Evolutionary conservation across 2,888 invertebrate species (phyloP), one percentile per base, ranked within the genome.

Genomic region (Nomada hirtipes): DNA sequence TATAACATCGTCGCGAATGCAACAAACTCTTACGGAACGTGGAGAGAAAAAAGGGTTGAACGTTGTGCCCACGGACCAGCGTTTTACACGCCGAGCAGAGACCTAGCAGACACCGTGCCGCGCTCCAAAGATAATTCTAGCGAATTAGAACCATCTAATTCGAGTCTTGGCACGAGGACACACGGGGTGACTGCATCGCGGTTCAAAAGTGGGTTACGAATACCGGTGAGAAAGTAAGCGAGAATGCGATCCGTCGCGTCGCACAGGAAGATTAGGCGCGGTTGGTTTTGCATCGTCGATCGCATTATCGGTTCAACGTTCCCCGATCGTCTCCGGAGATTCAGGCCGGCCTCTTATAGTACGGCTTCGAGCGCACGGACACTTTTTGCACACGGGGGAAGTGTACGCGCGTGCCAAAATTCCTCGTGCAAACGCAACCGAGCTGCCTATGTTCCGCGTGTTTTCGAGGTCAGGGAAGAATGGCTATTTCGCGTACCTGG

Each of bases 211-310:
- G 85, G 87, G 87, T 88, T 88, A 88, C 79, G 83, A 84, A 88
- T 82, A 85, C 60, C 80, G 73, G 79, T 79, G 88, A 85, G 88
- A 88, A 88, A 88, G 88, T 88, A 86, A 86, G 79, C 79, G 65
- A 76, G 65, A 53, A 2, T 72, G 50, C 57, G 79, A 86, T 80
- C 78, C 61, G 71, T 83, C 84, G 73, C 64, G 29, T 68, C 85
- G 65, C 60, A 75, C 59, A 36, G 57, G 74, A 76, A 77, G 87
- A 87, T 87, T 86, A 85, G 85, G 72, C 64, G 77, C 77, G 83
- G 83, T 76, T 64, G 64, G 65, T 71, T 47, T 79, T 73, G 52
- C 75, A 69, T 81, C 70, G 59, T 50, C 77, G 67, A 72, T 63
- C 79, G 10, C 47, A 29, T 78, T 75, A 75, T 82, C 76, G 68